Evolutionary conservation across 2,797 vertebrate species (phyloP).

Genomic region (Phrynocephalus vlangalii): DNA sequence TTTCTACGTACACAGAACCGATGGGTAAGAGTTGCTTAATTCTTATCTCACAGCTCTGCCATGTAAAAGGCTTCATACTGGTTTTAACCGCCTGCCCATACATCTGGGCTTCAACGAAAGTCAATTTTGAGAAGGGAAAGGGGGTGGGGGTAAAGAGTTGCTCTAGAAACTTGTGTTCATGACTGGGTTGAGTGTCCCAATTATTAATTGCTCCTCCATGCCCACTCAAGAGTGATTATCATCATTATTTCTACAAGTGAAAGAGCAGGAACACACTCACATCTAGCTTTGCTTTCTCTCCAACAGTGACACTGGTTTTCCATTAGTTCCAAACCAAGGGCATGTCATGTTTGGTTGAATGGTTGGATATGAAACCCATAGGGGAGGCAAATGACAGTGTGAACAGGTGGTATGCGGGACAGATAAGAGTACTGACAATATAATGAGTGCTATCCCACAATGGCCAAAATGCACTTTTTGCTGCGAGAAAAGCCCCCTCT

Average conservation of each 20-base stretch:
- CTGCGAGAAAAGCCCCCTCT: too few species aligned
- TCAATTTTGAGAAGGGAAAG: not conserved
- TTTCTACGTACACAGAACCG: not conserved
- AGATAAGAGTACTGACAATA: too few species aligned
- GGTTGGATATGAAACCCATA: too few species aligned
- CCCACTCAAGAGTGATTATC: not conserved
- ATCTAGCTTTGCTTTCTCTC: not conserved
- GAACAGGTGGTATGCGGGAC: too few species aligned
- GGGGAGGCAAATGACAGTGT: too few species aligned
- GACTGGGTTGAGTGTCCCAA: not conserved
- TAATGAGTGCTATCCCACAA: too few species aligned
- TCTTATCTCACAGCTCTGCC: not conserved
- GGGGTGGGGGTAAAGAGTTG: not conserved
- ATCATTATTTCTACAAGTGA: not conserved
- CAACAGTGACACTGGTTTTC: not conserved
- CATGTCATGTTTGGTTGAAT: too few species aligned
- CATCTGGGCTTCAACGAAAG: not conserved
- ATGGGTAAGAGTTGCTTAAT: not conserved
- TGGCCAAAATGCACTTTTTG: too few species aligned
- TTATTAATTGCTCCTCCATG: not conserved
- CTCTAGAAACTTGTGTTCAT: too few species aligned
- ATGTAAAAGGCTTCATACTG: not conserved
- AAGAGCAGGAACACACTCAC: not conserved
- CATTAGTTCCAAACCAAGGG: too few species aligned
- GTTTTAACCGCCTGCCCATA: not conserved